Percentiles rank a stretch among this genome's conserved stretches.
These are phyloP conservation scores for Antigone vipio DNA, from an alignment of 2,113 vertebrate species.

Conservation along the genomic window DNA sequence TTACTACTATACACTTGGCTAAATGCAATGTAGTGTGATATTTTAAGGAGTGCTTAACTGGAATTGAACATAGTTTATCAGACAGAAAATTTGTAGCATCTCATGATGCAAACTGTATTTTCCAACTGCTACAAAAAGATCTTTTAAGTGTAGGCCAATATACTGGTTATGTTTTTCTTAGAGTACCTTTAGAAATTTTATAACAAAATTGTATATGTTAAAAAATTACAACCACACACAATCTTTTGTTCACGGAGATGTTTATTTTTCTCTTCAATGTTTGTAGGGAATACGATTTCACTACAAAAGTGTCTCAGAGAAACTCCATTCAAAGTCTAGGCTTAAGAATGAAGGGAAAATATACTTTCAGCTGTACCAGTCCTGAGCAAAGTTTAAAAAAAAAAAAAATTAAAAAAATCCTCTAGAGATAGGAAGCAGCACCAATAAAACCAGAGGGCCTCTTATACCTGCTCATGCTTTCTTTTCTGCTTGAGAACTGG, in stretches of 20 bases:
- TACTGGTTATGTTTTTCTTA: neutral
- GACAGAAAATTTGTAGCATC: neutral
- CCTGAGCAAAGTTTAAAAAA: conserved; percentile 62
- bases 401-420: neutral
- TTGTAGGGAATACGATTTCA: conserved; percentile 64
- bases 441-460: conserved; percentile 57
- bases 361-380: conserved; percentile 69
- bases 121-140: neutral
- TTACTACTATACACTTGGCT: neutral
- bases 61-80: neutral
- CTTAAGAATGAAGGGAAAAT: conserved; percentile 67
- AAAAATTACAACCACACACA: conserved; percentile 54
- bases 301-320: conserved; percentile 70
- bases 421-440: conserved; percentile 60
- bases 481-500: conserved; percentile 42
- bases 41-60: neutral
- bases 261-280: conserved; percentile 64
- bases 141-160: neutral
- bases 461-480: conserved; percentile 34
- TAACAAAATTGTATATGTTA: neutral
- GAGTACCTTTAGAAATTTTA: neutral
- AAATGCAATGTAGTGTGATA: neutral
- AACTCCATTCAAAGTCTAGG: conserved; percentile 68
- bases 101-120: neutral
- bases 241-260: conserved; percentile 47